phyloP scores from a whole-genome alignment of 2,113 vertebrate species.

The Lonchura striata region DNA sequence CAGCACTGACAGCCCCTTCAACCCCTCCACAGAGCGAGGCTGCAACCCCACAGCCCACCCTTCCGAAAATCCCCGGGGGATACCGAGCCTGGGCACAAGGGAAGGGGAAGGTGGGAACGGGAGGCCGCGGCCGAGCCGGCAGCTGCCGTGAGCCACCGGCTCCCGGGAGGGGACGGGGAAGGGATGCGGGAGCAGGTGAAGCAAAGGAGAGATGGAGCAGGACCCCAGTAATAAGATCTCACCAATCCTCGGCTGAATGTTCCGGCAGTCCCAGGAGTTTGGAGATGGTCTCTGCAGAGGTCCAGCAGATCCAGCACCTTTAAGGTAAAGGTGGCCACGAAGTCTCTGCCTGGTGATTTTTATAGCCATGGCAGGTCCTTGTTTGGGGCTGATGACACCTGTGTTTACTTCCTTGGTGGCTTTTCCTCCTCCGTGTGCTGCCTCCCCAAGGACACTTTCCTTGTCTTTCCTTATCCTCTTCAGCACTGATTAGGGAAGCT shows the following conservation, averaged over 20 bases:
- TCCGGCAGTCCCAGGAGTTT: neutral
- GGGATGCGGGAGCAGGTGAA: fast-evolving
- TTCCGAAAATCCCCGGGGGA: neutral
- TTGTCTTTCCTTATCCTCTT: constrained; percentile 5
- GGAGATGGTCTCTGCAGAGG: neutral
- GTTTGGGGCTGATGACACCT: neutral
- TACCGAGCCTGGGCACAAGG: neutral
- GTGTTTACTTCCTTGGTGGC: constrained; percentile 6
- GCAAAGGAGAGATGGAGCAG: neutral
- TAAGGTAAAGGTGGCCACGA: neutral
- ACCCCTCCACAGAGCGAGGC: neutral
- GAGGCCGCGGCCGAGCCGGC: fast-evolving
- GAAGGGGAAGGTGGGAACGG: neutral
- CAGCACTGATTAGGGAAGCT: neutral
- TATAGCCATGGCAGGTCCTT: neutral
- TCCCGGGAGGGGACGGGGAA: neutral
- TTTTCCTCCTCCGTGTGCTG: neutral
- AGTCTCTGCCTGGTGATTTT: neutral
- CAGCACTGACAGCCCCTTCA: neutral
- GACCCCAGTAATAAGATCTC: constrained; percentile 33
- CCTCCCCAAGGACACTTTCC: constrained; percentile 36
- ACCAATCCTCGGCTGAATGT: constrained; percentile 42
- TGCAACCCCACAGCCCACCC: fast-evolving
- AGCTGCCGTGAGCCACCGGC: fast-evolving
- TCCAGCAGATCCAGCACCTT: neutral